A percentile compares a stretch with the other conserved stretches of the same genome.
Conservation (phyloP, 1,140 invertebrate species). For the Papilio helenus region DNA sequence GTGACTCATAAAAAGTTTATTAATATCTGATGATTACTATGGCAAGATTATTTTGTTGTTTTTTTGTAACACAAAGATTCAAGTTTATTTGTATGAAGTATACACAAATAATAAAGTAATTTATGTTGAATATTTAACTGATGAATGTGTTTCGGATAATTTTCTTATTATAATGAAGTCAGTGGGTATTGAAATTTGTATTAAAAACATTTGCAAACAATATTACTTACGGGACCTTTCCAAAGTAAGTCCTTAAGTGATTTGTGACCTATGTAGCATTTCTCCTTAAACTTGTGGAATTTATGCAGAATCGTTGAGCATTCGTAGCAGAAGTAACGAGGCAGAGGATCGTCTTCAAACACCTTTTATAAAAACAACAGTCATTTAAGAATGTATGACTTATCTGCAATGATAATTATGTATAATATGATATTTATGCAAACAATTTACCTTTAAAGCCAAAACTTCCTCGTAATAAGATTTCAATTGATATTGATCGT, state of each 20-base stretch:
- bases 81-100: background rate
- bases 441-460: constrained; percentile 63
- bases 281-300: constrained; percentile 74
- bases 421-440: background rate
- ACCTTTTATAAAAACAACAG: constrained; percentile 48
- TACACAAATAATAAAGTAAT: background rate
- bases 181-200: no score
- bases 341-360: constrained; percentile 55
- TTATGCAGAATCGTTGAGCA: constrained; percentile 68
- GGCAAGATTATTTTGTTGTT: no score
- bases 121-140: no score
- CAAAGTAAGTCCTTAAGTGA: constrained; percentile 58
- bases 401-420: no score
- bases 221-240: constrained; percentile 60
- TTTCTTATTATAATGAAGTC: no score
- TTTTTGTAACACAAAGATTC: background rate
- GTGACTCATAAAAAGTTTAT: no score
- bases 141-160: no score
- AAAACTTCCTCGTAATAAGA: constrained; percentile 72
- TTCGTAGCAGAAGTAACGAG: constrained; percentile 70
- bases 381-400: constrained; percentile 30
- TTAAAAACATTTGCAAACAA: background rate
- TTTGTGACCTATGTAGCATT: constrained; percentile 63
- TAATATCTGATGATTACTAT: no score
- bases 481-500: constrained; percentile 61